Conservation (phyloP, 2,888 invertebrate species). For the Lasioglossum lativentre region DNA sequence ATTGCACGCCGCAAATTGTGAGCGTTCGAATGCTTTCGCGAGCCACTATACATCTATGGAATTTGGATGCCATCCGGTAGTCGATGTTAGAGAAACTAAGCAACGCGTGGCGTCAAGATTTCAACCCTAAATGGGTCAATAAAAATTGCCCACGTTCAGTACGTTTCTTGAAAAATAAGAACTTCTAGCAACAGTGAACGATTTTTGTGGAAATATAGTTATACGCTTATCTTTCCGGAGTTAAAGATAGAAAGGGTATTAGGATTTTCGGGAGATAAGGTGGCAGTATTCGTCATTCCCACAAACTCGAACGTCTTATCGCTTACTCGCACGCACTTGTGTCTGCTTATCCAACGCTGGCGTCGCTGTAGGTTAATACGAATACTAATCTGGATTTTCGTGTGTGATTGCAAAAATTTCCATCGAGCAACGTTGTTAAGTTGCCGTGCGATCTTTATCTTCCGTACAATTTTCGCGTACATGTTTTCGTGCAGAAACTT, state of each 20-base stretch:
- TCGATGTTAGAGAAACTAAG: not conserved
- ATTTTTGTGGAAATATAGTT: not conserved
- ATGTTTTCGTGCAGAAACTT: not conserved
- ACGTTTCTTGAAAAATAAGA: not conserved
- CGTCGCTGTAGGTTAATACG: not conserved
- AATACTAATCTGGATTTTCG: not conserved
- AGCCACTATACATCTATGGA: not conserved
- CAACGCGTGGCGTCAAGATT: not conserved
- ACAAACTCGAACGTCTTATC: not conserved
- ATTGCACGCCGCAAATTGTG: not conserved
- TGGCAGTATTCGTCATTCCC: not conserved
- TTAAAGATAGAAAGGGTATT: not conserved
- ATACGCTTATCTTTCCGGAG: not conserved
- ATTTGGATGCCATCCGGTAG: not conserved
- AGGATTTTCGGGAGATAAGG: not conserved
- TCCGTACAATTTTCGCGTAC: not conserved
- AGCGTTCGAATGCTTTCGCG: not conserved
- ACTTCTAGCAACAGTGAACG: not conserved
- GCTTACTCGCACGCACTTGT: not conserved
- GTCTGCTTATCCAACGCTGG: not conserved
- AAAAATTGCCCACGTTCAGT: not conserved
- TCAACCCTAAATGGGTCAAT: not conserved
- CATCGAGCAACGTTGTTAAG: not conserved
- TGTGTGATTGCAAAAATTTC: not conserved
- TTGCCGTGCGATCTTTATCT: not conserved